Evolutionary conservation across 2,888 invertebrate species (phyloP), one percentile per base, ranked within the genome.

Genomic region (Trichacis sp.): DNA sequence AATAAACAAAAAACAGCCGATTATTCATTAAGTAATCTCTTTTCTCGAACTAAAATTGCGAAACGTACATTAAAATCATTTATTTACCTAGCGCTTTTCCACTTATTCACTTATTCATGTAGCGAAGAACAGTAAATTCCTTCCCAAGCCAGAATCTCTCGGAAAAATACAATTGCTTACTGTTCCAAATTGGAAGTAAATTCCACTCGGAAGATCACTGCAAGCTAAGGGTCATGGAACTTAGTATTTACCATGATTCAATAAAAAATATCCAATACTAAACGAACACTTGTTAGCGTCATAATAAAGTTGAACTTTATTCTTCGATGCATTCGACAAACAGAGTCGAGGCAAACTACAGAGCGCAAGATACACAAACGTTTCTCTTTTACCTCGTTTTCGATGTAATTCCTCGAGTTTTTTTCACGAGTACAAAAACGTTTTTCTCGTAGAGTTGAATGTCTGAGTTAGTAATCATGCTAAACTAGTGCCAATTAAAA

Each of bases 201-300:
- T 61, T 67, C 63, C 57, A 53, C 61, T 42, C 50, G 56, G 54
- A 55, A 61, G 47, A 29, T 53, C 46, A 63, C 60, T 57, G 61
- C 57, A 63, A 64, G 53, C 59, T 53, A 61, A 61, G 54, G 68
- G 55, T 64, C 64, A 68, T 68, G 61, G 52, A 54, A 49, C 57
- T 64, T 68, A 54, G 64, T 64, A 68, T 64, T 64, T 64, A 52
- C 67, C 64, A 62, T 64, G 63, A 54, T 57, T 49, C 38, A 33
- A 42, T 38, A 33, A 47, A 60, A 62, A 62, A 67, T 64, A 51
- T 57, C 60, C 63, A 69, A 67, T 57, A 60, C 57, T 57, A 64
- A 68, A 51, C 61, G 65, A 64, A 65, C 58, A 68, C 64, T 70
- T 69, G 65, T 72, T 73, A 73, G 70, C 58, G 62, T 47, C 62